Conservation (phyloP, 2,113 vertebrate species). For the Fregata magnificens region DNA sequence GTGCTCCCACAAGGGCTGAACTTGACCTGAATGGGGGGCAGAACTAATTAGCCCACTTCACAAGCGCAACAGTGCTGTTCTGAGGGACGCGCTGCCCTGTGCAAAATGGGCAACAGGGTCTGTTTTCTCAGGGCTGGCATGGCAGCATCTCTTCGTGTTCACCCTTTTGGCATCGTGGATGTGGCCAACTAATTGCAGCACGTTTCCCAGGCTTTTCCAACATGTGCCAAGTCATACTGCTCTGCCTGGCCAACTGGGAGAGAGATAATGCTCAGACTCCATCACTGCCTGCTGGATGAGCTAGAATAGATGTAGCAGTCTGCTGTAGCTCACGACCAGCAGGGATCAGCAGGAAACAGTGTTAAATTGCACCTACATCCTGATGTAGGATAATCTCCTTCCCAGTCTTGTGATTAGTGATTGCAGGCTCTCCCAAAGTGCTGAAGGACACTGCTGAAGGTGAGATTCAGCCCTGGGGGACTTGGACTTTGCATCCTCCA, state of each 20-base stretch:
- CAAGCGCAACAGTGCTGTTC: background rate
- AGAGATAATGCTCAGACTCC: background rate
- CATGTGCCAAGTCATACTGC: background rate
- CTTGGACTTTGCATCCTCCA: background rate
- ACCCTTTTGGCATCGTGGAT: background rate
- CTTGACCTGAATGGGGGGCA: background rate
- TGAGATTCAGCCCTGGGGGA: background rate
- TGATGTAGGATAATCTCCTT: background rate
- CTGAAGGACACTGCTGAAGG: background rate
- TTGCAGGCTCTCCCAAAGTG: background rate
- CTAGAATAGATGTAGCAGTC: background rate
- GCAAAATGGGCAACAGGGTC: background rate
- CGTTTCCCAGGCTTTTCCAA: background rate
- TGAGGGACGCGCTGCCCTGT: fast-evolving
- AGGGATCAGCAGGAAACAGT: background rate
- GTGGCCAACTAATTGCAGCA: background rate
- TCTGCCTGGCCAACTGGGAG: background rate
- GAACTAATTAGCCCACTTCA: background rate
- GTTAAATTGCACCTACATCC: background rate
- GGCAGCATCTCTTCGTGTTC: background rate
- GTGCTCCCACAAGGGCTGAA: background rate
- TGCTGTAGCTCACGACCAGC: background rate
- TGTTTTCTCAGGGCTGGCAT: background rate
- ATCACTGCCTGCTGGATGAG: background rate
- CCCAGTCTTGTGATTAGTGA: background rate